These are phyloP conservation scores for Philotrypesis tridentata DNA, from an alignment of 1,140 invertebrate genomes.

Conservation along the genomic window DNA sequence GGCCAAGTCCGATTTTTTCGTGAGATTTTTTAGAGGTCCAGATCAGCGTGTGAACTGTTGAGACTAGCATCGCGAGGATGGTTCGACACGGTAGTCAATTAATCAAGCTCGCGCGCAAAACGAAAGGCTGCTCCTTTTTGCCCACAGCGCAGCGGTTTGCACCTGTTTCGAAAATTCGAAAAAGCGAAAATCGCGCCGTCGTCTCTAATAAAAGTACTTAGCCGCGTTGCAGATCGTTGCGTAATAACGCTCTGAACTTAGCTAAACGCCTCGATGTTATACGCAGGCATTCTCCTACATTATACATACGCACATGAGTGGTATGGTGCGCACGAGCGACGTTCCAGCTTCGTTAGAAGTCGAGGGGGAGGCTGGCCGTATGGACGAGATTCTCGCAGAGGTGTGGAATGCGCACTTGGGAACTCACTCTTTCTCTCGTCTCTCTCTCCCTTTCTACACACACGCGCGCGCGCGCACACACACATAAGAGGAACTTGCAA, in stretches of 20 bases:
- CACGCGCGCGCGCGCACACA: too few relatives aligned
- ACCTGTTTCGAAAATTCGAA: background rate
- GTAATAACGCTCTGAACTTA: conserved; percentile 21
- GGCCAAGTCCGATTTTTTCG: too few relatives aligned
- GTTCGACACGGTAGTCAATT: background rate
- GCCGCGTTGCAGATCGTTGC: background rate
- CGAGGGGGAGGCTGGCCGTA: background rate
- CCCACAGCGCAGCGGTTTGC: background rate
- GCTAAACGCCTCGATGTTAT: conserved; percentile 17
- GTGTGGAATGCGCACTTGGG: conserved; percentile 41
- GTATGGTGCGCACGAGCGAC: background rate
- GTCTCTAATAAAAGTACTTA: background rate
- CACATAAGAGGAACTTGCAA: conserved; percentile 29
- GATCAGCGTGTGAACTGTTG: too few relatives aligned
- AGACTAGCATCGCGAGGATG: background rate
- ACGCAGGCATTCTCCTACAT: background rate
- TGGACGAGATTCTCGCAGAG: conserved; percentile 10
- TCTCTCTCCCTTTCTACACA: too few relatives aligned
- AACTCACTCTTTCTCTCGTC: conserved; percentile 21
- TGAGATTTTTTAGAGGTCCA: too few relatives aligned
- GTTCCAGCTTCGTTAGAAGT: background rate
- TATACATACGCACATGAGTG: background rate
- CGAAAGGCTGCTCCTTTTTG: too few relatives aligned
- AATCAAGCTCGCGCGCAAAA: too few relatives aligned
- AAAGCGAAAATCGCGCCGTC: background rate